phyloP scores from a whole-genome alignment of 2,797 vertebrate genomes.

The Cyprinodon diabolis region DNA sequence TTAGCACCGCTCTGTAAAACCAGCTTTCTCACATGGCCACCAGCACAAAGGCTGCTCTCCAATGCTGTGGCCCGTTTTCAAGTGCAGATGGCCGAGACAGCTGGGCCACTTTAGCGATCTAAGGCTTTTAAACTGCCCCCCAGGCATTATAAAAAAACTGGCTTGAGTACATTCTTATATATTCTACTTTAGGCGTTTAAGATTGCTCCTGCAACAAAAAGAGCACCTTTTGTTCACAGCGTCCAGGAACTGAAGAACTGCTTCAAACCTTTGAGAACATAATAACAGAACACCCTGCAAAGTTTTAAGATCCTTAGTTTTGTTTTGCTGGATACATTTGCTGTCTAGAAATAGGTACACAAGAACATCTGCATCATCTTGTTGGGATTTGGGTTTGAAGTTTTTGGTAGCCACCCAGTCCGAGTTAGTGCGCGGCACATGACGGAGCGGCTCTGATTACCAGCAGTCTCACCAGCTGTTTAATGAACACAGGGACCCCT shows the following conservation, averaged over 20 bases:
- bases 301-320: conserved; percentile 16
- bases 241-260: conserved; percentile 2
- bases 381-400: conserved; percentile 43
- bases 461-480: conserved; percentile 78
- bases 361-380: conserved; percentile 30
- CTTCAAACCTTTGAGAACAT: not conserved
- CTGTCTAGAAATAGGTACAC: conserved; percentile 21
- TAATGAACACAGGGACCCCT: conserved; percentile 84
- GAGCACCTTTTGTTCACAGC: conserved; percentile 47
- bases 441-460: conserved; percentile 70
- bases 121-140: conserved; percentile 81
- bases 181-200: conserved; percentile 59
- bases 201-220: conserved; percentile 62
- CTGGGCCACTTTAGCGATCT: conserved; percentile 86
- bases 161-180: conserved; percentile 77
- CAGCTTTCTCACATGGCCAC: conserved; percentile 82
- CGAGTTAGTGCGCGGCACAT: conserved; percentile 35
- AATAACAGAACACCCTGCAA: conserved; percentile 16
- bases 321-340: conserved; percentile 25
- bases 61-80: conserved; percentile 65
- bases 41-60: conserved; percentile 80
- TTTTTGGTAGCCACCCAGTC: conserved; percentile 55
- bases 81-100: conserved; percentile 87
- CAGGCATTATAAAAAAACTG: conserved; percentile 81
- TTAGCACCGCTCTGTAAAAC: conserved; percentile 78